Conservation (phyloP, 2,113 vertebrate species). For the Oncorhynchus clarkii region DNA sequence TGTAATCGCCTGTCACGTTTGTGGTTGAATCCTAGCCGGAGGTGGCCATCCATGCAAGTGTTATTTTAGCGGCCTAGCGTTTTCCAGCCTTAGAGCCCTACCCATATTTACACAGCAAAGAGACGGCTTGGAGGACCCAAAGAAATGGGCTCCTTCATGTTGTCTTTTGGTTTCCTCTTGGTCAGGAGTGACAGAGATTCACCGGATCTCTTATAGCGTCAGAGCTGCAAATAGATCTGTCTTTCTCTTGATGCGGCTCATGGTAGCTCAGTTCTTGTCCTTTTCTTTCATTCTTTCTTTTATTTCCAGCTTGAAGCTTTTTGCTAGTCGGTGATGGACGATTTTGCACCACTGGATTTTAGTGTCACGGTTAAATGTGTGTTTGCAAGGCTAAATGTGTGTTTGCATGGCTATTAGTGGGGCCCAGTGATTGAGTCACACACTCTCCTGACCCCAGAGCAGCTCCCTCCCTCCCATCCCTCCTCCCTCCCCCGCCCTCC, state of each 20-base stretch:
- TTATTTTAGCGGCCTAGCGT: too few relatives aligned
- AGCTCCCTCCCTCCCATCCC: not conserved
- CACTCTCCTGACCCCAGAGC: not conserved
- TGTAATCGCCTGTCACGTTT: conserved; percentile 37
- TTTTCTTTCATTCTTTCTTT: not conserved
- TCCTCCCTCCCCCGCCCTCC: not conserved
- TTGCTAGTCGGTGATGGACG: conserved; percentile 51
- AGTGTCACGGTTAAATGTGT: conserved; percentile 65
- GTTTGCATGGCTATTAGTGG: conserved; percentile 70
- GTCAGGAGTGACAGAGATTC: conserved; percentile 22
- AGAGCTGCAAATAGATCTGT: conserved; percentile 50
- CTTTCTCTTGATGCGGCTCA: not conserved
- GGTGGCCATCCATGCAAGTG: conserved; percentile 8
- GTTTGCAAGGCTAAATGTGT: conserved; percentile 69
- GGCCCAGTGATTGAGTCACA: conserved; percentile 50
- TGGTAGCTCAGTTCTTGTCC: conserved; percentile 15
- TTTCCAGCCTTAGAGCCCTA: conserved; percentile 11
- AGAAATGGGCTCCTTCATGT: conserved; percentile 22
- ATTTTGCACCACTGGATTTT: conserved; percentile 54
- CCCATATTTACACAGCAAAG: conserved; percentile 24
- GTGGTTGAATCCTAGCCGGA: conserved; percentile 45
- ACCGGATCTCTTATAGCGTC: conserved; percentile 36
- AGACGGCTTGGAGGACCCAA: too few relatives aligned
- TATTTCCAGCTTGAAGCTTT: not conserved
- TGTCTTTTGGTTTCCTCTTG: conserved; percentile 22